Evolutionary conservation across 2,797 vertebrate species (phyloP).

Genomic region (Anableps anableps): DNA sequence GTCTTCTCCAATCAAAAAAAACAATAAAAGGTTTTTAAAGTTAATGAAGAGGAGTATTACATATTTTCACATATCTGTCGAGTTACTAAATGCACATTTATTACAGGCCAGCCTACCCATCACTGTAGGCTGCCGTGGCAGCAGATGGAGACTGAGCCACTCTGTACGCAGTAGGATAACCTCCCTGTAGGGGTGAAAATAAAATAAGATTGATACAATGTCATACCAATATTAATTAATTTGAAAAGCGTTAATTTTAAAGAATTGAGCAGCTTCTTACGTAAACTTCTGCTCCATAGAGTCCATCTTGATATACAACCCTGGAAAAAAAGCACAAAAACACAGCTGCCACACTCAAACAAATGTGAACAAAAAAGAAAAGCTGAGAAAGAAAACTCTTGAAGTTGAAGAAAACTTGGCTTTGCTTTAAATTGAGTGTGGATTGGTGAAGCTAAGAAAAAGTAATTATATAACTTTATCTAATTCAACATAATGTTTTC

Average conservation of each 20-base stretch:
- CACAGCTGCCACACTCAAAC: neutral
- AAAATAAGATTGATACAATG: neutral
- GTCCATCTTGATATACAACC: constrained; percentile 84
- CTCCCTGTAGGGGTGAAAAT: constrained; percentile 67
- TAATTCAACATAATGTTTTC: neutral
- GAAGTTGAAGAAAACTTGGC: neutral
- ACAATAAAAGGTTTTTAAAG: neutral
- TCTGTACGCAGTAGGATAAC: constrained; percentile 84
- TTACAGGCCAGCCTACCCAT: constrained; percentile 74
- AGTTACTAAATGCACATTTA: neutral
- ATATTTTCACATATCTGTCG: neutral
- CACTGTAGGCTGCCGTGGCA: constrained; percentile 83
- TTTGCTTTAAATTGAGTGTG: neutral
- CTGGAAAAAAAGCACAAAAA: constrained; percentile 54
- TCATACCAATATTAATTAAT: neutral
- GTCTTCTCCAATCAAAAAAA: neutral
- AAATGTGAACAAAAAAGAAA: neutral
- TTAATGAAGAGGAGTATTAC: neutral
- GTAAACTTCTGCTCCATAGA: constrained; percentile 85
- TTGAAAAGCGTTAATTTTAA: neutral
- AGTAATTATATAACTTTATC: neutral
- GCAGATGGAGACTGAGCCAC: constrained; percentile 83
- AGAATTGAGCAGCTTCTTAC: constrained; percentile 63
- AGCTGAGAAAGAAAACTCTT: neutral
- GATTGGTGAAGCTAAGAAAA: neutral